Conservation (phyloP, 1,140 invertebrate genomes). For the Bradynema listronoti region DNA sequence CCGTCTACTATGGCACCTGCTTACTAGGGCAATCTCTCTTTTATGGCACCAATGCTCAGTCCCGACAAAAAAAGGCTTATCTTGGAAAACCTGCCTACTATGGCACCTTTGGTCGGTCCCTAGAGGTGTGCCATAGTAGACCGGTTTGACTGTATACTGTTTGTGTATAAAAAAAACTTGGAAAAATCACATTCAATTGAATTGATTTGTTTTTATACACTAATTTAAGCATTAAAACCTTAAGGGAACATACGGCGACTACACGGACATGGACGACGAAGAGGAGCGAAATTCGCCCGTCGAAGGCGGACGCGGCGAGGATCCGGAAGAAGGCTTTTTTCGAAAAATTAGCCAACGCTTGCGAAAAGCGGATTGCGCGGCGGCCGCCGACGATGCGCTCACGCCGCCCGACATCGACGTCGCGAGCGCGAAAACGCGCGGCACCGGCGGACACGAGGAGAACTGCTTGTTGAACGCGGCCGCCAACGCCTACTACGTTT, state of each 20-base stretch:
- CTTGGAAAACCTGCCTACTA: too few species aligned
- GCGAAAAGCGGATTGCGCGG: conserved; percentile 6
- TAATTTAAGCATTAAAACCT: conserved; percentile 10
- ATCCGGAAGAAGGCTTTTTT: conserved; percentile 3
- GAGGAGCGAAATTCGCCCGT: background rate
- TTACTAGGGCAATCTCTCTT: too few species aligned
- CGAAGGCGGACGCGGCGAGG: background rate
- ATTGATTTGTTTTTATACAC: background rate
- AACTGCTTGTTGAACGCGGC: conserved; percentile 37
- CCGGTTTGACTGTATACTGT: too few species aligned
- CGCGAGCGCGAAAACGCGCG: conserved; percentile 16
- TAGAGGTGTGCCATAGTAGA: too few species aligned
- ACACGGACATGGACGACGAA: conserved; percentile 10
- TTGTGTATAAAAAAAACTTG: too few species aligned
- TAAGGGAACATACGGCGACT: conserved; percentile 51
- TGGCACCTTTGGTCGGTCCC: too few species aligned
- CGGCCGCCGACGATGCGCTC: background rate
- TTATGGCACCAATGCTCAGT: too few species aligned
- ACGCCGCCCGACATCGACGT: background rate
- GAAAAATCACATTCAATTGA: too few species aligned
- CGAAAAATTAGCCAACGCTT: background rate
- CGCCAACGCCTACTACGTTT: conserved; percentile 45
- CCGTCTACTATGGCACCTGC: too few species aligned
- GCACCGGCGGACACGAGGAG: conserved; percentile 46
- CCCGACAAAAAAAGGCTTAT: too few species aligned